A percentile compares a stretch with the other conserved stretches of the same genome.
Evolutionary conservation across 2,797 vertebrate genomes (phyloP).

Genomic region (Chelmon rostratus): DNA sequence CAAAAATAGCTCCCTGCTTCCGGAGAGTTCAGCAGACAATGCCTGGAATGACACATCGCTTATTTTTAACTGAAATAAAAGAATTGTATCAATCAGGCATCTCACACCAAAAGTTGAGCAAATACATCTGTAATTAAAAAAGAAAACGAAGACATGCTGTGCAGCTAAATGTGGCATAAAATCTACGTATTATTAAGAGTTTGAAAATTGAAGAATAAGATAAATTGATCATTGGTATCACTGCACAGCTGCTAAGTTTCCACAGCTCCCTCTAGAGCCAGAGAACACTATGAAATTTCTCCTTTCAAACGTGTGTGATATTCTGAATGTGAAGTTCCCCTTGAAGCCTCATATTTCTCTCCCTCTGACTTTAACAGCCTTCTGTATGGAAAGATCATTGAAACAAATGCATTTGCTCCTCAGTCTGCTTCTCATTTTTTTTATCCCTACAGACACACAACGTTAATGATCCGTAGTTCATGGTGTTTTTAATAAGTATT

Average conservation of each 20-base stretch:
- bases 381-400: conserved; percentile 48
- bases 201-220: background rate
- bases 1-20: conserved; percentile 9
- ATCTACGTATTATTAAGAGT: background rate
- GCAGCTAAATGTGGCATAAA: background rate
- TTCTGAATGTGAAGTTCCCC: conserved; percentile 35
- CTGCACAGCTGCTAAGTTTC: background rate
- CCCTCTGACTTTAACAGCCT: conserved; percentile 35
- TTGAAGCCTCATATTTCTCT: conserved; percentile 22
- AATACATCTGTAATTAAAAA: background rate
- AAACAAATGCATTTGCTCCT: conserved; percentile 35
- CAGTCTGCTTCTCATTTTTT: conserved; percentile 44
- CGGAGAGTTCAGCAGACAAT: conserved; percentile 9
- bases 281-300: background rate
- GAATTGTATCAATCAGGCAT: background rate
- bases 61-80: background rate
- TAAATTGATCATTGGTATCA: background rate
- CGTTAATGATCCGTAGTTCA: conserved; percentile 50
- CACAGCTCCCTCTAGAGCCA: background rate
- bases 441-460: conserved; percentile 28
- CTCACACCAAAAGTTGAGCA: background rate
- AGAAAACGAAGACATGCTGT: background rate
- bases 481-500: conserved; percentile 68
- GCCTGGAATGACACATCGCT: background rate
- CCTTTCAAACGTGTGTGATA: conserved; percentile 9